Evolutionary conservation across 2,888 invertebrate species (phyloP).

Genomic region (Dendrolimus houi): DNA sequence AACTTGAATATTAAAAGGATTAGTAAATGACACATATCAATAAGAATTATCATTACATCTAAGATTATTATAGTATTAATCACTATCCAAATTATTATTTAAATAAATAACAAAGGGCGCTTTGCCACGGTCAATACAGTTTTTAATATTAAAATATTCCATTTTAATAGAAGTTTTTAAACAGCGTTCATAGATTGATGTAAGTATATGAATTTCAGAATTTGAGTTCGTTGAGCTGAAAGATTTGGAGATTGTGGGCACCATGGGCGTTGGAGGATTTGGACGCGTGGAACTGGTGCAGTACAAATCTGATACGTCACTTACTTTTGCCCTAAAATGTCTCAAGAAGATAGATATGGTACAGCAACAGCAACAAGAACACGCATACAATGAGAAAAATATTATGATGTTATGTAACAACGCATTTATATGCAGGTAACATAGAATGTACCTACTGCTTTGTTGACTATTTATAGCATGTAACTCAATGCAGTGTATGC

Average conservation of each 20-base stretch:
- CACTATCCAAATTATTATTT: too few species aligned
- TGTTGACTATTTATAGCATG: too few species aligned
- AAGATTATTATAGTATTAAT: too few species aligned
- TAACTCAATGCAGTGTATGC: too few species aligned
- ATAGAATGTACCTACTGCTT: conserved; percentile 1
- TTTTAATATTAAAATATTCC: too few species aligned
- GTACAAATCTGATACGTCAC: conserved; percentile 69
- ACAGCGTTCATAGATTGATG: too few species aligned
- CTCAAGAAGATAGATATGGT: conserved; percentile 93
- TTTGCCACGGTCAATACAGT: too few species aligned
- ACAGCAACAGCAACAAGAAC: conserved; percentile 91
- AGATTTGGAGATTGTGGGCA: conserved; percentile 88
- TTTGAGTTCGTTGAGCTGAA: conserved; percentile 82
- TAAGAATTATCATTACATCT: too few species aligned
- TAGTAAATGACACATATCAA: too few species aligned
- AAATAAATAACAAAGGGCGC: too few species aligned
- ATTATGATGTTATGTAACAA: conserved; percentile 88
- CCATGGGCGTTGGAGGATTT: conserved; percentile 95
- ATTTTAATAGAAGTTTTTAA: too few species aligned
- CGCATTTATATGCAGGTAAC: conserved; percentile 86
- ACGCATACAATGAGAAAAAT: conserved; percentile 91
- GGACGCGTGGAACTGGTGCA: conserved; percentile 90
- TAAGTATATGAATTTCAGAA: conserved; percentile 42
- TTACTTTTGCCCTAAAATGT: conserved; percentile 89
- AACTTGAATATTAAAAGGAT: too few species aligned